These are phyloP conservation scores for Aquatica leii DNA, from an alignment of 2,888 invertebrate species.

Conservation along the genomic window DNA sequence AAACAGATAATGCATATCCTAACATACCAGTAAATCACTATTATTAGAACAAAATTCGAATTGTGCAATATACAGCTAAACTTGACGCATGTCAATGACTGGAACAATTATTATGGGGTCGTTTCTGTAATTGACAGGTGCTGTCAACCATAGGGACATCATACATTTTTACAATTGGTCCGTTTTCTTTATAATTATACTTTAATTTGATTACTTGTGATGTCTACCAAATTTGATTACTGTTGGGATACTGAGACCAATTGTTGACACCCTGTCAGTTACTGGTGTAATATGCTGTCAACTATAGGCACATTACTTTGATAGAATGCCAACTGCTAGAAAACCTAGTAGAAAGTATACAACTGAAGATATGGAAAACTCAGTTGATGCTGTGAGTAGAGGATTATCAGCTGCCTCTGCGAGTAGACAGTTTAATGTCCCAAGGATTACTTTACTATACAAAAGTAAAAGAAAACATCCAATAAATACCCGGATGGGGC, in stretches of 20 bases:
- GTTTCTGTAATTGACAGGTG: not conserved
- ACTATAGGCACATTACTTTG: no score
- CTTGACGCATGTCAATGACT: not conserved
- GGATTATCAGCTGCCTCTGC: not conserved
- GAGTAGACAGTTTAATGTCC: constrained; percentile 4
- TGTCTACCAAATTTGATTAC: not conserved
- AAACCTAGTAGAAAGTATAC: not conserved
- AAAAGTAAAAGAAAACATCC: constrained; percentile 3
- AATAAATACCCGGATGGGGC: not conserved
- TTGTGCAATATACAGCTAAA: not conserved
- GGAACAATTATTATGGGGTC: not conserved
- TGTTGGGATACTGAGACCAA: not conserved
- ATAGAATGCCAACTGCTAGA: not conserved
- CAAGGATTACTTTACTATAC: constrained; percentile 6
- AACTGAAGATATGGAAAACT: not conserved
- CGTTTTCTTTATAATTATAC: not conserved
- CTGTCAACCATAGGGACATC: not conserved
- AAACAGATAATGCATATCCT: not conserved
- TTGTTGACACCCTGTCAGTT: not conserved
- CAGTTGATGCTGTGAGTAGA: not conserved
- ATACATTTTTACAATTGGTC: not conserved
- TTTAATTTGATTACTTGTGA: not conserved
- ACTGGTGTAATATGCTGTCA: no score
- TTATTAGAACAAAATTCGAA: not conserved
- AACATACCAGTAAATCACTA: not conserved